Conservation (phyloP, 2,797 vertebrate genomes). For the Bufotes viridis region DNA sequence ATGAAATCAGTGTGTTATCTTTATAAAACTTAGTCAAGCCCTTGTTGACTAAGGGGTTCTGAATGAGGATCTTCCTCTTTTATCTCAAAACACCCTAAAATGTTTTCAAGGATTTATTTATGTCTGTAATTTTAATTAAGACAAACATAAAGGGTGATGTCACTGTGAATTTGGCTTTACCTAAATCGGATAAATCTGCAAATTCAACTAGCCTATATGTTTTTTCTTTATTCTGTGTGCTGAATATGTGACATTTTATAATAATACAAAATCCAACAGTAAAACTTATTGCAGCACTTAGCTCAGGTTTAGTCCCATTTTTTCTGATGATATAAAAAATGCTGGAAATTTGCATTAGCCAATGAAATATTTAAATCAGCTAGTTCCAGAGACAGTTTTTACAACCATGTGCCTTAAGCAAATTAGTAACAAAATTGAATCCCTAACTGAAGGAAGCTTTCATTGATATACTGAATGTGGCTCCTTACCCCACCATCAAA, state of each 20-base stretch:
- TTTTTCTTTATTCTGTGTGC: too few species aligned
- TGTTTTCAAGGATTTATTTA: too few species aligned
- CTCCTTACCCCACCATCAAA: constrained; percentile 16
- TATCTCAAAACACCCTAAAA: background rate
- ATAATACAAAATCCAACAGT: background rate
- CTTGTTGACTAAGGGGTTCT: background rate
- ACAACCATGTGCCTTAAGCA: constrained; percentile 14
- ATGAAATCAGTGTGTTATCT: too few species aligned
- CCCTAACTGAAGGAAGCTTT: constrained; percentile 25
- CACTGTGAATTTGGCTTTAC: background rate
- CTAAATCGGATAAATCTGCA: too few species aligned
- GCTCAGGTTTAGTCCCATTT: background rate
- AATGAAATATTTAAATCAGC: constrained; percentile 30
- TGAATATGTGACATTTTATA: too few species aligned
- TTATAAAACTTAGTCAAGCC: too few species aligned
- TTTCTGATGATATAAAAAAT: background rate
- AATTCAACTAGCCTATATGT: too few species aligned
- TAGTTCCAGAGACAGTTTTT: constrained; percentile 4
- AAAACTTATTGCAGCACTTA: background rate
- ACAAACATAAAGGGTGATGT: background rate
- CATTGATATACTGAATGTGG: constrained; percentile 12
- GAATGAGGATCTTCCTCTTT: background rate
- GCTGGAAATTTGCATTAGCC: constrained; percentile 18
- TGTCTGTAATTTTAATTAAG: background rate
- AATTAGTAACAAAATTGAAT: constrained; percentile 28